phyloP scores from a whole-genome alignment of 2,113 vertebrate species.

The Ciconia stormi region DNA sequence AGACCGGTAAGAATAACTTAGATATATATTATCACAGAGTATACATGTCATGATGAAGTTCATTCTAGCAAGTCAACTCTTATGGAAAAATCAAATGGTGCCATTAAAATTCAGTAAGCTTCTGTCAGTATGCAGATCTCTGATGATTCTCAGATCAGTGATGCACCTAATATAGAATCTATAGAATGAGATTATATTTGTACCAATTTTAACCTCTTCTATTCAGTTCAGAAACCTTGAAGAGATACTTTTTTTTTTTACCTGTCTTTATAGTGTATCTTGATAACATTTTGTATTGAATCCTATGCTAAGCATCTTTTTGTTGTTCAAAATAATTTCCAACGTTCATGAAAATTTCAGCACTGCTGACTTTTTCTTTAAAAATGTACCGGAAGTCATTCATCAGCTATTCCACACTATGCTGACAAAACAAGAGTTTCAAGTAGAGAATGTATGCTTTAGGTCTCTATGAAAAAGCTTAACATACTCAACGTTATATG shows the following conservation, averaged over 20 bases:
- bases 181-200: neutral
- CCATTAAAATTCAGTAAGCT: neutral
- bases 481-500: neutral
- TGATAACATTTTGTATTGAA: neutral
- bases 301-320: neutral
- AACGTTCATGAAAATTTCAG: neutral
- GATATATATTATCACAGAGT: neutral
- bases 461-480: neutral
- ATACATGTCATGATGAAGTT: neutral
- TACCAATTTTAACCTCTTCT: neutral
- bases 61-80: neutral
- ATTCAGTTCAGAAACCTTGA: neutral
- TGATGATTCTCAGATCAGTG: neutral
- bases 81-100: neutral
- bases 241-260: neutral
- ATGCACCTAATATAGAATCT: neutral
- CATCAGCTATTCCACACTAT: neutral
- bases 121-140: neutral
- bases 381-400: neutral
- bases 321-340: neutral
- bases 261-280: neutral
- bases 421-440: neutral
- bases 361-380: neutral
- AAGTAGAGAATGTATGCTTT: neutral
- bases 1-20: neutral